A percentile compares a stretch with the other conserved stretches of the same genome.
These are phyloP conservation scores for Aviceda subcristata DNA, from an alignment of 2,113 vertebrate genomes.

Conservation along the genomic window DNA sequence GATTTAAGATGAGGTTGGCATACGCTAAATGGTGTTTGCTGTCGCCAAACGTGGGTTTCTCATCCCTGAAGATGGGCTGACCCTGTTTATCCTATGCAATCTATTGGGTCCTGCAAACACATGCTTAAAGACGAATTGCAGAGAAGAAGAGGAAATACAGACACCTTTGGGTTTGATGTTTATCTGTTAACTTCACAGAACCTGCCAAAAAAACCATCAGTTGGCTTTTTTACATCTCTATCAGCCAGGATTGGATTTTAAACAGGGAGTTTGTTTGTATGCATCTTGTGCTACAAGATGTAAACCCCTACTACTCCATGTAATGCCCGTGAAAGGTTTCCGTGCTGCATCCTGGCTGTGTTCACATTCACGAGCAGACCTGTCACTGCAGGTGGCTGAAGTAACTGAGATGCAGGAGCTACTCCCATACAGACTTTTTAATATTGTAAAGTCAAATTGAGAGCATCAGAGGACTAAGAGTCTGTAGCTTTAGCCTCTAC, in stretches of 20 bases:
- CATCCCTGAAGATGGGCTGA: neutral
- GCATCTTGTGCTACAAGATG: neutral
- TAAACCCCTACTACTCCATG: neutral
- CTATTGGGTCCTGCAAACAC: neutral
- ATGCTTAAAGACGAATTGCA: neutral
- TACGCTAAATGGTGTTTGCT: neutral
- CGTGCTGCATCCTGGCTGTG: neutral
- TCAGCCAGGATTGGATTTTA: neutral
- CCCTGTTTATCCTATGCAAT: neutral
- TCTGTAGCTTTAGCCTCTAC: neutral
- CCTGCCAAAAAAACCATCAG: neutral
- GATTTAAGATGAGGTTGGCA: neutral
- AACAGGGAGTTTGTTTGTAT: neutral
- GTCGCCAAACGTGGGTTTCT: neutral
- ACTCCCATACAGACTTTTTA: accelerated
- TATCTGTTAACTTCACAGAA: neutral
- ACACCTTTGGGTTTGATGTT: neutral
- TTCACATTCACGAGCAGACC: neutral
- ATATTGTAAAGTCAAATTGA: neutral
- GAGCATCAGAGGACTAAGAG: accelerated
- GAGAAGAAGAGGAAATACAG: neutral
- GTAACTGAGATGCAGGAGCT: neutral
- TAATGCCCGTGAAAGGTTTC: accelerated
- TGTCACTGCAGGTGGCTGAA: neutral
- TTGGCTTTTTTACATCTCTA: neutral